Base-by-base conservation (phyloP, 2,797 vertebrate genomes). In the Podargus strigoides region DNA sequence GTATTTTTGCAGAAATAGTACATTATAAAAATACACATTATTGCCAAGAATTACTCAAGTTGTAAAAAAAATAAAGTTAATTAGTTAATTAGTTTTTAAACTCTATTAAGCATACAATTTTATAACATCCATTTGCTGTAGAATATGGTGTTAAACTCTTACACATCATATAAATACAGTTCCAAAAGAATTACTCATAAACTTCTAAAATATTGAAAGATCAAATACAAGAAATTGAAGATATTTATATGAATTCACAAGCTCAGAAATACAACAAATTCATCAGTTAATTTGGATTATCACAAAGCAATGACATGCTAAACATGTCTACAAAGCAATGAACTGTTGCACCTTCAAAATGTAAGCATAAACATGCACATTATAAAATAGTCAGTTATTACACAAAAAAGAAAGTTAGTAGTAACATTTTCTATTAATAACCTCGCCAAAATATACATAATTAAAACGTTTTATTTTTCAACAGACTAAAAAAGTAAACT, bases 41-140 rank as follows among this genome's bases (percentile, higher is more conserved):
- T 66, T 94, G 72, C 52, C 62, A 95, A 89, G 14, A 42, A 58
- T 85, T 78, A 79, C 50, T 59, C 78, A 56, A n/a, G n/a, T n/a
- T n/a, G n/a, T n/a, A n/a, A n/a, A n/a, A n/a, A n/a, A n/a, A n/a
- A n/a, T n/a, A n/a, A n/a, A n/a, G 79, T 90, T 95, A 74, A 77
- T 88, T 88, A 80, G n/a, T n/a, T n/a, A n/a, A n/a, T 96, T 97
- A 97, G 96, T 94, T 94, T 92, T 89, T 82, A 36, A 90, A n/a
- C n/a, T n/a, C n/a, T 42, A 76, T 52, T 44, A 87, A 90, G 44
- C 67, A 52, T 41, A 93, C 62, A 67, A 47, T 64, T 89, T 74
- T 41, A 68, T 93, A 93, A 89, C 63, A 86, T 56, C 77, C 39
- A 32, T 88, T 91, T 74, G 55, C 85, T 58, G 90, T 37, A 83